These are phyloP conservation scores for Clanis bilineata DNA, from an alignment of 2,888 invertebrate genomes.

Conservation along the genomic window DNA sequence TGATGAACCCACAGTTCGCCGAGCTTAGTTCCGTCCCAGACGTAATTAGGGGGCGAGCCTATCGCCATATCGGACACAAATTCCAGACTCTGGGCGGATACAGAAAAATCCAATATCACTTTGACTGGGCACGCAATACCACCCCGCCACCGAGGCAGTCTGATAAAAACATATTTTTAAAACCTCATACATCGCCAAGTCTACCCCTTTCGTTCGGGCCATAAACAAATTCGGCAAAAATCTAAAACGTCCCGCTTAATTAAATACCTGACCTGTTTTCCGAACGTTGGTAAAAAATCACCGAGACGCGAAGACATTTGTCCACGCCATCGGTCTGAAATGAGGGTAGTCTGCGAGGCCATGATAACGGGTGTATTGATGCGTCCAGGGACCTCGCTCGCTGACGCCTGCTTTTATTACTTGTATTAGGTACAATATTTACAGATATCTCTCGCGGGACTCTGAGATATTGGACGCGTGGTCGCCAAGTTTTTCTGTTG, in stretches of 20 bases:
- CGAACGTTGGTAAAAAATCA: slow-evolving; percentile 30
- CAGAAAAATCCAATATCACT: too few relatives aligned
- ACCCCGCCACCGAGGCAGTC: too few relatives aligned
- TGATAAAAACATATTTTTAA: neutral
- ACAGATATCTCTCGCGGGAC: slow-evolving; percentile 16
- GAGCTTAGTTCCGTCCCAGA: too few relatives aligned
- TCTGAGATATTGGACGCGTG: slow-evolving; percentile 15
- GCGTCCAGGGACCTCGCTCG: neutral
- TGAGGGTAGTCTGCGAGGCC: slow-evolving; percentile 6
- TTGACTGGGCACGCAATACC: too few relatives aligned
- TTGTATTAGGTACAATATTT: slow-evolving; percentile 30
- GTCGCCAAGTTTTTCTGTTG: slow-evolving; percentile 4
- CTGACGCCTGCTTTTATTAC: slow-evolving; percentile 38
- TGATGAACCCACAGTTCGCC: too few relatives aligned
- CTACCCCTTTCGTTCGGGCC: neutral
- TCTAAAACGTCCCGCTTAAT: slow-evolving; percentile 13
- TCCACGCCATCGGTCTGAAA: slow-evolving; percentile 22
- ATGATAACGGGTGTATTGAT: slow-evolving; percentile 11
- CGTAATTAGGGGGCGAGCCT: too few relatives aligned
- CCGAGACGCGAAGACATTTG: slow-evolving; percentile 32
- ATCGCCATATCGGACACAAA: too few relatives aligned
- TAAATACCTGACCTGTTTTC: slow-evolving; percentile 18
- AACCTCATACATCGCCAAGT: neutral
- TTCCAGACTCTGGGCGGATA: too few relatives aligned
- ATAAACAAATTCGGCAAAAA: neutral